These are phyloP conservation scores for Pseudolaguvia tuberculata DNA, from an alignment of 2,113 vertebrate species.

Conservation along the genomic window DNA sequence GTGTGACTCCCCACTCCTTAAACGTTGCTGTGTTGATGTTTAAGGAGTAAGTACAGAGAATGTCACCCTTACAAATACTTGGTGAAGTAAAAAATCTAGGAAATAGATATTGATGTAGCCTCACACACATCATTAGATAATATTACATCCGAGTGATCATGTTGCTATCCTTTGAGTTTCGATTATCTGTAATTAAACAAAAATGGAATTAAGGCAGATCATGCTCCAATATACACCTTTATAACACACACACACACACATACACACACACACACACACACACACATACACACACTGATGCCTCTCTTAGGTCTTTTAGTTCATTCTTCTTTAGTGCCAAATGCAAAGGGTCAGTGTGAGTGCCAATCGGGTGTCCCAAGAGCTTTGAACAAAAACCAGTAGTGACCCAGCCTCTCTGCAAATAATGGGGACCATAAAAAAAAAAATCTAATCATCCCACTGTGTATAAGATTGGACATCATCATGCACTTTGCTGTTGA, in stretches of 20 bases:
- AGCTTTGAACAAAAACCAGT: not conserved
- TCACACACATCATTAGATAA: constrained; percentile 9
- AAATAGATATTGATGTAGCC: not conserved
- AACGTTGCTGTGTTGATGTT: too few relatives aligned
- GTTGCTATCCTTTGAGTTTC: not conserved
- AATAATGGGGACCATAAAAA: not conserved
- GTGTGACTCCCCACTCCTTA: too few relatives aligned
- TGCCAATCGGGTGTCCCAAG: not conserved
- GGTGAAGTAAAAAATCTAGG: too few relatives aligned
- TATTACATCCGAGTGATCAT: not conserved
- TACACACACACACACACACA: not conserved
- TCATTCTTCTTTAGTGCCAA: not conserved
- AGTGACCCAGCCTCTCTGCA: not conserved
- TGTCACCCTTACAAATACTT: not conserved
- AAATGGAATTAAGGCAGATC: constrained; percentile 1
- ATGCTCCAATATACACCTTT: not conserved
- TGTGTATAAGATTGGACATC: not conserved
- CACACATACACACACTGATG: not conserved
- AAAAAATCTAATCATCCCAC: not conserved
- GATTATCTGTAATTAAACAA: not conserved
- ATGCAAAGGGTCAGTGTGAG: not conserved
- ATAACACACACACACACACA: constrained; percentile 1
- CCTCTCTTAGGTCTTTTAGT: not conserved
- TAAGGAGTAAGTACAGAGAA: not conserved
- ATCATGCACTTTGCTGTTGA: not conserved